Conservation (phyloP, 2,113 vertebrate species). For the Maccullochella peelii region DNA sequence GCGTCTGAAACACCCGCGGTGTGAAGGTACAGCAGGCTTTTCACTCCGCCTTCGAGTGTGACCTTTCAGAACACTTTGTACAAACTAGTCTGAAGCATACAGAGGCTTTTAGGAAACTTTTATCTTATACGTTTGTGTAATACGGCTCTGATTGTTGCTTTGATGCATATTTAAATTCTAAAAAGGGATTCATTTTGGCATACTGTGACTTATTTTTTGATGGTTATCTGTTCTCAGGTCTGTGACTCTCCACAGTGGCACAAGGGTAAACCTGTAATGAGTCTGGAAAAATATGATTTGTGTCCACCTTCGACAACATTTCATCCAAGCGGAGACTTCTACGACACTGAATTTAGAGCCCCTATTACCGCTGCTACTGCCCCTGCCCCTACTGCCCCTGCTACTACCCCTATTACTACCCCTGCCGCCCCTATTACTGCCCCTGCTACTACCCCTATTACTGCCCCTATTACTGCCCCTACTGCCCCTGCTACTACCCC, state of each 20-base stretch:
- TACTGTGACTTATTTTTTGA: no score
- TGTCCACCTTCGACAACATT: slow-evolving; percentile 10
- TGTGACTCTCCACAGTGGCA: slow-evolving; percentile 61
- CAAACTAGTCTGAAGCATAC: no score
- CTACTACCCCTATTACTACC: fast-evolving
- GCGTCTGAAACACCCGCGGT: no score
- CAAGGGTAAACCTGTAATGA: slow-evolving; percentile 25
- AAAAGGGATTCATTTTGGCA: no score
- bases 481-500: not conserved
- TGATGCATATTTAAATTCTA: no score
- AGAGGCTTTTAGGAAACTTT: no score
- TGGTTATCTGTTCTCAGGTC: slow-evolving; percentile 46
- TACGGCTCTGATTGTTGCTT: no score
- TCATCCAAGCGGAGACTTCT: fast-evolving
- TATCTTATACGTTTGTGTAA: no score
- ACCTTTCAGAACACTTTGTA: no score
- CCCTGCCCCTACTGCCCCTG: fast-evolving
- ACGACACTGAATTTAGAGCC: no score
- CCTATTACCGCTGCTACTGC: fast-evolving
- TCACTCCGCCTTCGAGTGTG: no score
- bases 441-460: not conserved
- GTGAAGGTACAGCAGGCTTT: no score
- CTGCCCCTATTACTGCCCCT: fast-evolving
- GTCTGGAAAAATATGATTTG: slow-evolving; percentile 46
- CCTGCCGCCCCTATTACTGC: fast-evolving